Percentiles rank a stretch among this genome's conserved stretches.
Evolutionary conservation across 2,888 invertebrate genomes (phyloP).

Genomic region (Diplazon laetatorius): DNA sequence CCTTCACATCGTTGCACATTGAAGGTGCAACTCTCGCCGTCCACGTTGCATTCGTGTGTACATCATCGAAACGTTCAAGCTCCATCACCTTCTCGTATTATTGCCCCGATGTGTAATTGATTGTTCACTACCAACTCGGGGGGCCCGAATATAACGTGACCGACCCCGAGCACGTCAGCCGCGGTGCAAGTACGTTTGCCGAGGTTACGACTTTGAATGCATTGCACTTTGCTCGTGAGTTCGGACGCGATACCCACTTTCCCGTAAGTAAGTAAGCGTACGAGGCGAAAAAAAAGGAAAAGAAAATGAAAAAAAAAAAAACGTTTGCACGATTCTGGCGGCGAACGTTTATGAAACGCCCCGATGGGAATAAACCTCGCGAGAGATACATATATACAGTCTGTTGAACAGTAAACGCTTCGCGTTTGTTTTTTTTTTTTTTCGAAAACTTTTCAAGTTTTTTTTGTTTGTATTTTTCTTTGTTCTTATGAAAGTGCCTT

Average conservation of each 20-base stretch:
- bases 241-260: constrained; percentile 43
- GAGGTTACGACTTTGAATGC: constrained; percentile 6
- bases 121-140: constrained; percentile 65
- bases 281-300: constrained; percentile 1
- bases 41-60: constrained; percentile 27
- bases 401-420: no score
- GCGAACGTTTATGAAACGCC: no score
- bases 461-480: no score
- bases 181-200: constrained; percentile 25
- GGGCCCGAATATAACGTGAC: constrained; percentile 41
- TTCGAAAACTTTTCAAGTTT: no score
- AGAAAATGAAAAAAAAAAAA: not conserved
- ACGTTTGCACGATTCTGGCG: constrained; percentile 40
- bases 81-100: constrained; percentile 40
- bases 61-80: not conserved
- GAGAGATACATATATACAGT: no score
- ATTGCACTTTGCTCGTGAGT: constrained; percentile 24
- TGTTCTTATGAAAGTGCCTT: no score
- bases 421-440: no score
- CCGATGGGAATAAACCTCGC: no score
- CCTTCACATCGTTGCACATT: constrained; percentile 40
- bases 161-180: constrained; percentile 40
- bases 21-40: not conserved
- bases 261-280: constrained; percentile 53
- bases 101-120: constrained; percentile 71